A percentile compares a stretch with the other conserved stretches of the same genome.
Conservation (phyloP, 2,113 vertebrate genomes). For the Mustela nigripes region DNA sequence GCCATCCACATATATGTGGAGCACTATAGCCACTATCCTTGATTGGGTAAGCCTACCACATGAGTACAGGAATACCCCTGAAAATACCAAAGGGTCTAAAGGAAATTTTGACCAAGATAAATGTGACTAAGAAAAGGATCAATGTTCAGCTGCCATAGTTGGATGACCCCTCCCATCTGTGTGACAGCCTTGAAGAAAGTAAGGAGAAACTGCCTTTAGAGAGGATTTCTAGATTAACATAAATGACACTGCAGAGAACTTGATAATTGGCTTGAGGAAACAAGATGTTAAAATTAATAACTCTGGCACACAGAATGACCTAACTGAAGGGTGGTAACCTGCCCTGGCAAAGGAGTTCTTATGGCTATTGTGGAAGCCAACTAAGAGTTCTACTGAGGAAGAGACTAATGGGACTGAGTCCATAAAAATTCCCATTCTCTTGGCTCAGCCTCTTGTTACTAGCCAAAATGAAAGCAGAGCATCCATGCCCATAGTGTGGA, state of each 20-base stretch:
- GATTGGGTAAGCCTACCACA: not conserved
- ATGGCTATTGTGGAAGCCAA: not conserved
- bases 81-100: not conserved
- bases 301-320: not conserved
- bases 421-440: not conserved
- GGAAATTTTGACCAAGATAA: not conserved
- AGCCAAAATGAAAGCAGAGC: not conserved
- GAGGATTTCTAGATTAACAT: not conserved
- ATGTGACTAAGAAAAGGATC: not conserved
- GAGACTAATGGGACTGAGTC: not conserved
- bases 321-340: not conserved
- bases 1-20: not conserved
- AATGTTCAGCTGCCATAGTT: not conserved
- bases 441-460: not conserved
- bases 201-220: not conserved
- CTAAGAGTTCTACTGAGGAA: not conserved
- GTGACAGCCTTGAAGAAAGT: not conserved
- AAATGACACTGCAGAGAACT: not conserved
- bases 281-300: not conserved
- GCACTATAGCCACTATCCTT: not conserved
- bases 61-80: not conserved
- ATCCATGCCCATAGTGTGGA: not conserved
- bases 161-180: not conserved
- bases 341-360: not conserved
- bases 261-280: not conserved